Base-by-base conservation (phyloP, 2,797 vertebrate genomes). In the Chelon auratus region DNA sequence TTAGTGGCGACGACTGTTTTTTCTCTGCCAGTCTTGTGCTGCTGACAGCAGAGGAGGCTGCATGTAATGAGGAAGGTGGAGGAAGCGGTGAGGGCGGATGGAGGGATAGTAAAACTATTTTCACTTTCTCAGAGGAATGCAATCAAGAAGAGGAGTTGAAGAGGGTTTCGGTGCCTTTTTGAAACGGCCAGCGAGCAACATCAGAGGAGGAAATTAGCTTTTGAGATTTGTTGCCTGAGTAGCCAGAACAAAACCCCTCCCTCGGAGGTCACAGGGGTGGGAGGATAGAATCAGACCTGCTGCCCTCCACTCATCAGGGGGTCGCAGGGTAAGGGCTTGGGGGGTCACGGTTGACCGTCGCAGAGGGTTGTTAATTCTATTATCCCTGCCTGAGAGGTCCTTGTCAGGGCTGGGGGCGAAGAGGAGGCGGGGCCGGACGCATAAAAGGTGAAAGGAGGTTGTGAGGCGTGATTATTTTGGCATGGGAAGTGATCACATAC, bases 351-450 rank as follows among this genome's bases (percentile, higher is more conserved):
- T 87, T 87, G 84, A 86, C 33, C 36, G 67, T 84, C 76, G 77
- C 84, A 80, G 48, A 77, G 86, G 86, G 73, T 84, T 87, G 89
- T 89, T 93, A 90, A 92, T 93, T 92, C 87, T 90, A 88, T 93
- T 92, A 92, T 90, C 67, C 77, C 71, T 75, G 87, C 75, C 85
- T 80, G 74, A 91, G 80, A 89, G 77, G 86, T 88, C 72, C 89
- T 89, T 89, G 89, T 89, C 76, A 58, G 69, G 78, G 60, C 69
- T 51, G 60, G 75, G 66, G 71, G 72, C 33, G 68, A 71, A 75
- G 84, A 77, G 42, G 52, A 75, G 67, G 72, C 26, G 81, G 82
- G 64, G 36, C 36, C 2, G 55, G 52, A 47, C 30, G 63, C 58
- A 85, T 77, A 54, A 83, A 79, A 80, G 75, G 74, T 80, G 74